Percentiles rank a stretch among this genome's conserved stretches.
Evolutionary conservation across 2,113 vertebrate species (phyloP).

Genomic region (Elaphurus davidianus): DNA sequence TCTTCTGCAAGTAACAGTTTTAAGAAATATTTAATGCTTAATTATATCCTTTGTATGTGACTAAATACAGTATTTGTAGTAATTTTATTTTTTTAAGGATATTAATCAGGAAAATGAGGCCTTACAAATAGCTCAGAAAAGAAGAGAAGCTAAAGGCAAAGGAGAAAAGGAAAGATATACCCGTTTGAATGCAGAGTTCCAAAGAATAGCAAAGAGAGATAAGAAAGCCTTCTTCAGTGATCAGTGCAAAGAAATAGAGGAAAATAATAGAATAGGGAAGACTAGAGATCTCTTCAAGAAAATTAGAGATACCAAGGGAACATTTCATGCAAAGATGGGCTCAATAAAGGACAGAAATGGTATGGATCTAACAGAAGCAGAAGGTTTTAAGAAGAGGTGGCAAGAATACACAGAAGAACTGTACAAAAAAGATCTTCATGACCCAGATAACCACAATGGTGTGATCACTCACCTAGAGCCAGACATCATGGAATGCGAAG

Average conservation of each 20-base stretch:
- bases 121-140: not conserved
- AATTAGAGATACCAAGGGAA: not conserved
- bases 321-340: not conserved
- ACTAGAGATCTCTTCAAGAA: not conserved
- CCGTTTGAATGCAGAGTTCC: not conserved
- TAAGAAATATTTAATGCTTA: not conserved
- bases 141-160: not conserved
- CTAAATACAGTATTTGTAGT: not conserved
- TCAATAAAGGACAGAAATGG: not conserved
- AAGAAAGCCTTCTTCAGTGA: not conserved
- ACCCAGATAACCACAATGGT: not conserved
- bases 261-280: not conserved
- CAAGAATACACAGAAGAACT: not conserved
- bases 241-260: not conserved
- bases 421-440: not conserved
- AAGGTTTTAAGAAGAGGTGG: not conserved
- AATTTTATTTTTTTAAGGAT: slow-evolving; percentile 23
- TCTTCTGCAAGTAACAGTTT: not conserved
- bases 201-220: not conserved
- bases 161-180: not conserved
- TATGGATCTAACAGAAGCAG: not conserved
- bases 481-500: not conserved
- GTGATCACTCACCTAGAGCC: not conserved
- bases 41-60: not conserved
- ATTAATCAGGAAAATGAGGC: not conserved